These are phyloP conservation scores for Drosophila colorata DNA, from an alignment of 2,888 invertebrate genomes.

Conservation along the genomic window DNA sequence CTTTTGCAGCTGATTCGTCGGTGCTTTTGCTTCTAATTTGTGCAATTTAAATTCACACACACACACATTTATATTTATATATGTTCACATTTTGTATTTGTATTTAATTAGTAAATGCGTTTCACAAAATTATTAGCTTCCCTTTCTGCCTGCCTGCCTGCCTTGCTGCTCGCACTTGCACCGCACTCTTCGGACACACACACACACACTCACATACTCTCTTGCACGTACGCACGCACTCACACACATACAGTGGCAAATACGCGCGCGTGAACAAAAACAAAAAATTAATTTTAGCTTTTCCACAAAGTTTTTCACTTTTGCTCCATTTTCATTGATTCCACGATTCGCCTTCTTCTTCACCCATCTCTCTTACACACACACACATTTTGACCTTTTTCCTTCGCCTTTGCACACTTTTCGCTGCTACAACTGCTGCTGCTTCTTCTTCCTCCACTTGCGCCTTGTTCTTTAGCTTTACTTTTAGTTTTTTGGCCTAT, in stretches of 20 bases:
- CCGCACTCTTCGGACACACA: conserved; percentile 7
- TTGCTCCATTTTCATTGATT: conserved; percentile 72
- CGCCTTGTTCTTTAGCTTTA: conserved; percentile 66
- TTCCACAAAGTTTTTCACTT: conserved; percentile 73
- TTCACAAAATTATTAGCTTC: conserved; percentile 54
- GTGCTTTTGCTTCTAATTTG: conserved; percentile 16
- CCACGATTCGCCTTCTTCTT: conserved; percentile 39
- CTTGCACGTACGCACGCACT: conserved; percentile 10
- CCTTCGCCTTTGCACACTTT: conserved; percentile 60
- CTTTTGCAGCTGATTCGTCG: conserved; percentile 13
- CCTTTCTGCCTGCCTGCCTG: conserved; percentile 11
- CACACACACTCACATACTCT: conserved; percentile 10
- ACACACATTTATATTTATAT: conserved; percentile 2
- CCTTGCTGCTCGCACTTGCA: conserved; percentile 8
- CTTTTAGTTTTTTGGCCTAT: conserved; percentile 64
- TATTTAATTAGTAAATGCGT: conserved; percentile 71
- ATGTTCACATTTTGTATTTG: conserved; percentile 42
- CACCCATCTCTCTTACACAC: conserved; percentile 21
- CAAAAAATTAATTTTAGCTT: conserved; percentile 79
- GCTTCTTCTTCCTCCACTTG: conserved; percentile 43
- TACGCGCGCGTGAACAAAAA: conserved; percentile 74
- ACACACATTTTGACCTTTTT: conserved; percentile 67
- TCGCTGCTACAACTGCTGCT: conserved; percentile 44
- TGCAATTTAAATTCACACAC: conserved; percentile 5
- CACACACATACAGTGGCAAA: conserved; percentile 31